Conservation (phyloP, 2,113 vertebrate genomes). For the Lanius collurio region DNA sequence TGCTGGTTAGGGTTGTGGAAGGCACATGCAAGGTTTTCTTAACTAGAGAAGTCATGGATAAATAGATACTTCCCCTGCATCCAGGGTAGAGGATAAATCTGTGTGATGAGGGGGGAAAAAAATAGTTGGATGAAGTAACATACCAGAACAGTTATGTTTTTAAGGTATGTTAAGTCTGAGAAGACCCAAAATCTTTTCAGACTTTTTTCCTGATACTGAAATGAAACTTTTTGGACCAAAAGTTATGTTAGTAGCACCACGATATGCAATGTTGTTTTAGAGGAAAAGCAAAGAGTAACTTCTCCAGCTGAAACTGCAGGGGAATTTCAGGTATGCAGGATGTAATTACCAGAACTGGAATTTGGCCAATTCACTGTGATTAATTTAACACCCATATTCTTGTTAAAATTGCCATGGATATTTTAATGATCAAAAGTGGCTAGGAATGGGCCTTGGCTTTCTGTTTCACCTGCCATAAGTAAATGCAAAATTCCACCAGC, state of each 20-base stretch:
- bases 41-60: neutral
- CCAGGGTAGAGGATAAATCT: neutral
- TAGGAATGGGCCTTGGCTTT: constrained; percentile 6
- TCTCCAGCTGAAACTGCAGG: constrained; percentile 7
- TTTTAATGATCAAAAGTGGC: constrained; percentile 28
- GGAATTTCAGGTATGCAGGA: constrained; percentile 50
- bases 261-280: neutral
- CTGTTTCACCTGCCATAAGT: neutral
- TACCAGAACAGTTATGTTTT: neutral
- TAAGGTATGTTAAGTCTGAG: neutral
- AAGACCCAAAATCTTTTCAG: neutral
- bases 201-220: neutral
- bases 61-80: neutral
- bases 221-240: neutral
- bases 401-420: constrained; percentile 50
- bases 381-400: constrained; percentile 45
- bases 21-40: neutral
- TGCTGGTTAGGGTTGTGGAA: neutral
- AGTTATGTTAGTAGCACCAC: neutral
- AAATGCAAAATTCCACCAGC: constrained; percentile 1
- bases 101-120: neutral
- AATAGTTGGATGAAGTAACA: neutral
- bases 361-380: constrained; percentile 48
- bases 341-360: constrained; percentile 48
- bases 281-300: neutral